These are phyloP conservation scores for Rhyacichthys aspro DNA, from an alignment of 2,797 vertebrate species.

Conservation along the genomic window DNA sequence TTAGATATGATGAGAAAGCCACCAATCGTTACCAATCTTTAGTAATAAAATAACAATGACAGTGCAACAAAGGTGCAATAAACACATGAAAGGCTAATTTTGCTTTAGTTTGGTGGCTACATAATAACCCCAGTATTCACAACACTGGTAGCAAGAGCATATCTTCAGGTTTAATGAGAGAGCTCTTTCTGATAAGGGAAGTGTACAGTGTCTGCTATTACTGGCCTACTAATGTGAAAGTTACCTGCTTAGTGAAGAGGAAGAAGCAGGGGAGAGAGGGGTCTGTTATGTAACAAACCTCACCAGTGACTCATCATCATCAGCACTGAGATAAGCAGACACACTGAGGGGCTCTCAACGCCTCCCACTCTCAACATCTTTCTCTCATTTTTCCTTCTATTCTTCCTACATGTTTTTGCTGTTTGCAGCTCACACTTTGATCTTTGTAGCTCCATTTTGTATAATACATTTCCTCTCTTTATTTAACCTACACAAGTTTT, in stretches of 20 bases:
- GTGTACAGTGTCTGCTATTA: constrained; percentile 60
- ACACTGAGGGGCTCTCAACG: constrained; percentile 64
- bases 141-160: constrained; percentile 30
- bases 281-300: constrained; percentile 80
- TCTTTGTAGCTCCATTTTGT: constrained; percentile 13
- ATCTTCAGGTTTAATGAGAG: constrained; percentile 35
- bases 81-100: too few relatives aligned
- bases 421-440: constrained; percentile 33
- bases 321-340: constrained; percentile 69
- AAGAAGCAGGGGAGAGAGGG: constrained; percentile 71
- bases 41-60: too few relatives aligned
- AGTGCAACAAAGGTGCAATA: too few relatives aligned
- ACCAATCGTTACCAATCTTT: too few relatives aligned
- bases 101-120: too few relatives aligned
- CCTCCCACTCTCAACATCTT: constrained; percentile 66
- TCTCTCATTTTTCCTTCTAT: constrained; percentile 51
- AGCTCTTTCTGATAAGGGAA: constrained; percentile 45
- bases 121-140: too few relatives aligned
- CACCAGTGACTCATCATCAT: constrained; percentile 81
- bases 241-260: constrained; percentile 79
- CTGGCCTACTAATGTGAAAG: constrained; percentile 64
- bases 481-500: too few relatives aligned
- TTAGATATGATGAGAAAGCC: too few relatives aligned
- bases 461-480: neutral
- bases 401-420: constrained; percentile 38